These are phyloP conservation scores for Glossophaga mutica DNA, from an alignment of 2,797 vertebrate genomes.

Conservation along the genomic window DNA sequence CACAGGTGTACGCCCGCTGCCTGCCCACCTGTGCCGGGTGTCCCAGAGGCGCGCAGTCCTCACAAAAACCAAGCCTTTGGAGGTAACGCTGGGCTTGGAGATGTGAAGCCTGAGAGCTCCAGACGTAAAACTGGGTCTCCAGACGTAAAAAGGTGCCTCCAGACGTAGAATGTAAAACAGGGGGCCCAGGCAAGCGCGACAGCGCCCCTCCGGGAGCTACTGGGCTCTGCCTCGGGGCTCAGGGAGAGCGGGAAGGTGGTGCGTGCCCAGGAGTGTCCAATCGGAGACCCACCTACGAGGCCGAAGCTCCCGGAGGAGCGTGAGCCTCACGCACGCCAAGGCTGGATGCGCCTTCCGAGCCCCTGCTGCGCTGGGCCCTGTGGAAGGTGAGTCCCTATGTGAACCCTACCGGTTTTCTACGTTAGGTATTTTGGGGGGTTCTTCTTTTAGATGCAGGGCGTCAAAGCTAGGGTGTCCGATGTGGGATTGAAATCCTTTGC, in stretches of 20 bases:
- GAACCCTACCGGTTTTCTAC: neutral
- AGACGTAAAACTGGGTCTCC: neutral
- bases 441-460: neutral
- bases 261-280: neutral
- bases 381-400: rapidly evolving
- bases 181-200: neutral
- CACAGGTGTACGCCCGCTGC: no score
- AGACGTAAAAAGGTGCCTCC: neutral
- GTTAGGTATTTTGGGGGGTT: neutral
- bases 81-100: neutral
- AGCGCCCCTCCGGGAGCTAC: rapidly evolving
- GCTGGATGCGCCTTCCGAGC: neutral
- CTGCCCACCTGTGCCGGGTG: neutral
- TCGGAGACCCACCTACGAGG: neutral
- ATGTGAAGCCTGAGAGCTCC: neutral
- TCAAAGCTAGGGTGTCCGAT: neutral
- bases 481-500: neutral
- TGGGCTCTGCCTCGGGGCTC: rapidly evolving
- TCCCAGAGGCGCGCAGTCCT: neutral
- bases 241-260: neutral
- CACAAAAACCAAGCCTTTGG: neutral
- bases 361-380: neutral
- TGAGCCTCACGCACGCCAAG: neutral
- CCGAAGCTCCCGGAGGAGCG: neutral
- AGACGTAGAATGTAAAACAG: neutral